These are phyloP conservation scores for Cryptosula pallasiana DNA, from an alignment of 2,888 invertebrate genomes.

Conservation along the genomic window DNA sequence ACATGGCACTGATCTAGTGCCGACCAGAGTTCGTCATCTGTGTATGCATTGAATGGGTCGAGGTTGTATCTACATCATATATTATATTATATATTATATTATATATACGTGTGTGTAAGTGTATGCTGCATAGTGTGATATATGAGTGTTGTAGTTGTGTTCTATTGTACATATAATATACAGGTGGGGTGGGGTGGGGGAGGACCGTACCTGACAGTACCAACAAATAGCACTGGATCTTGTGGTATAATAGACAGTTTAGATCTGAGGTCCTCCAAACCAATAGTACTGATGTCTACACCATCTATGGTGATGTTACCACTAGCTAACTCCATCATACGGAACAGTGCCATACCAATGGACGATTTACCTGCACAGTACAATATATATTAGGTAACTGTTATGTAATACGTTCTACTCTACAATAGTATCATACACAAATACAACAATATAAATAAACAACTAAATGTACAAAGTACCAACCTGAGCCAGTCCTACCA, in stretches of 20 bases:
- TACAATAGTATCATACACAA: too few relatives aligned
- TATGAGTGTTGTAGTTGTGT: too few relatives aligned
- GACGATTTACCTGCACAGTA: constrained; percentile 59
- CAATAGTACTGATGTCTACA: too few relatives aligned
- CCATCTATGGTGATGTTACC: too few relatives aligned
- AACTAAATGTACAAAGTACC: background rate
- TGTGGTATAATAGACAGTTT: constrained; percentile 58
- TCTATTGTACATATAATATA: background rate
- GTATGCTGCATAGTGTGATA: too few relatives aligned
- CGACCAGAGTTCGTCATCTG: constrained; percentile 46
- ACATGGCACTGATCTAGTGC: constrained; percentile 50
- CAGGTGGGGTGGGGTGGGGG: background rate
- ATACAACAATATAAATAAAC: too few relatives aligned
- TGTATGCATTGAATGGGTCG: constrained; percentile 46
- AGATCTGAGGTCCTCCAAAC: too few relatives aligned
- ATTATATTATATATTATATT: background rate
- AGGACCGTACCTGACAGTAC: constrained; percentile 61
- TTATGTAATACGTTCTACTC: too few relatives aligned
- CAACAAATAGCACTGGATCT: constrained; percentile 62
- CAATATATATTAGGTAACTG: too few relatives aligned
- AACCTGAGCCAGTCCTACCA: constrained; percentile 23
- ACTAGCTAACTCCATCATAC: constrained; percentile 62
- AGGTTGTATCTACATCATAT: constrained; percentile 45
- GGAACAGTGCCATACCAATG: constrained; percentile 59
- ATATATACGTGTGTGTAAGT: background rate